Percentiles rank a stretch among this genome's conserved stretches.
Conservation (phyloP, 2,888 invertebrate genomes). For the Carterocephalus palaemon region DNA sequence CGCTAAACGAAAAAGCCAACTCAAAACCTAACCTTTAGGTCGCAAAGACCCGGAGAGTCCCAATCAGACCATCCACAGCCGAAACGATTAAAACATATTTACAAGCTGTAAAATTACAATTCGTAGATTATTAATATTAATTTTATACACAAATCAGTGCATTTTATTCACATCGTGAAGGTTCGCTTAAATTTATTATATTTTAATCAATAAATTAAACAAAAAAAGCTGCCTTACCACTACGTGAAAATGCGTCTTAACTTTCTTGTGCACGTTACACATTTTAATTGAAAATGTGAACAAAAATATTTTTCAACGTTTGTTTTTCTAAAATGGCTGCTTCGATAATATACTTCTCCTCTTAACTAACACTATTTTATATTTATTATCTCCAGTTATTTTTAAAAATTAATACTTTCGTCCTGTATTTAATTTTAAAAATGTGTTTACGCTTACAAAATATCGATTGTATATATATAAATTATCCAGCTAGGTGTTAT, state of each 20-base stretch:
- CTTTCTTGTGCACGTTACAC: slow-evolving; percentile 33
- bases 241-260: slow-evolving; percentile 49
- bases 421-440: slow-evolving; percentile 54
- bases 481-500: slow-evolving; percentile 63
- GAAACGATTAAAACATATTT: slow-evolving; percentile 39
- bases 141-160: slow-evolving; percentile 68
- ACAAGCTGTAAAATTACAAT: slow-evolving; percentile 53
- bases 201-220: slow-evolving; percentile 44
- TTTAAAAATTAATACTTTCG: slow-evolving; percentile 62
- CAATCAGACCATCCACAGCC: slow-evolving; percentile 32
- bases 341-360: slow-evolving; percentile 12
- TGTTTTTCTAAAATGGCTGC: slow-evolving; percentile 9
- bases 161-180: slow-evolving; percentile 68
- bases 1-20: slow-evolving; percentile 38
- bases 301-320: slow-evolving; percentile 17
- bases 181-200: slow-evolving; percentile 35
- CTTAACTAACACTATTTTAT: slow-evolving; percentile 36
- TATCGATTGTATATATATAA: slow-evolving; percentile 51
- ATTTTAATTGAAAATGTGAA: slow-evolving; percentile 21
- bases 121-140: slow-evolving; percentile 52
- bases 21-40: slow-evolving; percentile 32
- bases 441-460: slow-evolving; percentile 58
- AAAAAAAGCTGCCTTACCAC: slow-evolving; percentile 48
- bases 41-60: slow-evolving; percentile 26
- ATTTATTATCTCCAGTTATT: slow-evolving; percentile 70